These are phyloP conservation scores for Syrista parreyssii DNA, from an alignment of 2,888 invertebrate species.

Conservation along the genomic window DNA sequence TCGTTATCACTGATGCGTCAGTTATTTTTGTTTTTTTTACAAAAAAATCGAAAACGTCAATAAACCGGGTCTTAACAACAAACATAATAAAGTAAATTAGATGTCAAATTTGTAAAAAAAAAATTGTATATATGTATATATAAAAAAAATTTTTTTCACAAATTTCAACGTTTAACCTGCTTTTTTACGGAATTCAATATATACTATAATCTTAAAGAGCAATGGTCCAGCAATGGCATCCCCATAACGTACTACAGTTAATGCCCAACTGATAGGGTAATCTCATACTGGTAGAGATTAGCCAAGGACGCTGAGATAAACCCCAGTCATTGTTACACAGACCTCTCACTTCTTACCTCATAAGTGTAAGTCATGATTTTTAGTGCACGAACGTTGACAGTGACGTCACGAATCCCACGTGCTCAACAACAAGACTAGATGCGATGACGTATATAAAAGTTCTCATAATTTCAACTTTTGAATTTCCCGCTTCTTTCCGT, in stretches of 20 bases:
- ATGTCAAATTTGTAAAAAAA: not conserved
- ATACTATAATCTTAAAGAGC: not conserved
- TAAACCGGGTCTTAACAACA: not conserved
- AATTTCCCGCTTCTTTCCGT: not conserved
- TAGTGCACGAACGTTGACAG: conserved; percentile 18
- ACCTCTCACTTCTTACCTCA: conserved; percentile 27
- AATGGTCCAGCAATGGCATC: not conserved
- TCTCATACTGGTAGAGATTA: conserved; percentile 60
- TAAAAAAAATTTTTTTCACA: not conserved
- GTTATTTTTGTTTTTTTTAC: not conserved
- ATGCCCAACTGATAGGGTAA: conserved; percentile 53
- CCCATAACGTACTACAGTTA: conserved; percentile 21
- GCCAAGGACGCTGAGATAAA: conserved; percentile 65
- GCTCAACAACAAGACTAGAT: conserved; percentile 21
- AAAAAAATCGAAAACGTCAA: not conserved
- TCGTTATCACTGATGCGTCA: not conserved
- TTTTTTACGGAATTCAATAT: not conserved
- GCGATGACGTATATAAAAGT: not conserved
- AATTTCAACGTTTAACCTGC: not conserved
- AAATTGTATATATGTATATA: not conserved
- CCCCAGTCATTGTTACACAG: conserved; percentile 44
- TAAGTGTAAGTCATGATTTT: conserved; percentile 16
- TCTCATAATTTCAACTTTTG: not conserved
- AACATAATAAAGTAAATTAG: not conserved
- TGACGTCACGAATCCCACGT: conserved; percentile 32